Percentiles rank a stretch among this genome's conserved stretches.
Conservation (phyloP, 2,797 vertebrate genomes). For the Ataeniobius toweri region DNA sequence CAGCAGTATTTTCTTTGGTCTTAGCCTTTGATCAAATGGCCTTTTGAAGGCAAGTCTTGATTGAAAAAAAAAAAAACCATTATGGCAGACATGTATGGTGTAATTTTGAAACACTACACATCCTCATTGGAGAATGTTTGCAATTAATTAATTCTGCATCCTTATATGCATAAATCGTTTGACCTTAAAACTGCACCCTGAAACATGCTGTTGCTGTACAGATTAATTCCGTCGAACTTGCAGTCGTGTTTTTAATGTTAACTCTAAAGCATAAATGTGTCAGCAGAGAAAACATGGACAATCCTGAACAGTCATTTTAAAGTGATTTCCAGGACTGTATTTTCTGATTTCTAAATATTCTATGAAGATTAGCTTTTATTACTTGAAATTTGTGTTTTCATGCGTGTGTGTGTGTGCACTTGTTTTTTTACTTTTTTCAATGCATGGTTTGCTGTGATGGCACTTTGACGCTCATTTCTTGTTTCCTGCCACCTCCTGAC, state of each 20-base stretch:
- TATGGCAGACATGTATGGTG: slow-evolving; percentile 53
- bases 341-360: slow-evolving; percentile 25
- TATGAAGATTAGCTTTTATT: slow-evolving; percentile 23
- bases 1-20: slow-evolving; percentile 13
- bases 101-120: slow-evolving; percentile 67
- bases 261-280: slow-evolving; percentile 27
- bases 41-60: slow-evolving; percentile 22
- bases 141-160: slow-evolving; percentile 30
- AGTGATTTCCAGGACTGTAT: slow-evolving; percentile 51
- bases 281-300: slow-evolving; percentile 25
- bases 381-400: slow-evolving; percentile 27
- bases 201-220: slow-evolving; percentile 11
- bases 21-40: slow-evolving; percentile 20
- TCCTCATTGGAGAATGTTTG: slow-evolving; percentile 44
- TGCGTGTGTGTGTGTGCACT: slow-evolving; percentile 24
- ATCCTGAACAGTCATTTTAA: slow-evolving; percentile 6
- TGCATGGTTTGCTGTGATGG: slow-evolving; percentile 49
- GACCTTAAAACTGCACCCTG: slow-evolving; percentile 10
- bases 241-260: slow-evolving; percentile 3
- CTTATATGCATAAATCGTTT: slow-evolving; percentile 17
- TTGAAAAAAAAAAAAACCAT: slow-evolving; percentile 22
- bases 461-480: slow-evolving; percentile 47
- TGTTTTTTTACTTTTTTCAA: slow-evolving; percentile 20
- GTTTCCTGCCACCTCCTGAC: slow-evolving; percentile 22
- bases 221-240: neutral